Evolutionary conservation across 2,888 invertebrate species (phyloP).

Genomic region (Zygothrica quintamaculata): DNA sequence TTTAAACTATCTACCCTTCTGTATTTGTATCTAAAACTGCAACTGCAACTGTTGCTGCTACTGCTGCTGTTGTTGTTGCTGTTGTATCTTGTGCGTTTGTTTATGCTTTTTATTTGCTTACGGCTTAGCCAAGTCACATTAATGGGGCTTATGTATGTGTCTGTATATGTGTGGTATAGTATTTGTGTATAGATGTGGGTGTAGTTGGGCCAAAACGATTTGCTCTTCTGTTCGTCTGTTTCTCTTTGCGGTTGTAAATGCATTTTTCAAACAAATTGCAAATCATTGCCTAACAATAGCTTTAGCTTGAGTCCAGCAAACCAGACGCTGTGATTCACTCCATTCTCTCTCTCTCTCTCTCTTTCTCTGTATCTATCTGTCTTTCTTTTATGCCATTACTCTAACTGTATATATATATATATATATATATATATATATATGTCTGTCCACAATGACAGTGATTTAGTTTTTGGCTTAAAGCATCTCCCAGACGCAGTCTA

Average conservation of each 20-base stretch:
- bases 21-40: slow-evolving; percentile 21
- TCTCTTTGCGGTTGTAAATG: slow-evolving; percentile 78
- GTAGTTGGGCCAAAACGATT: slow-evolving; percentile 12
- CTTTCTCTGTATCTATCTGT: slow-evolving; percentile 6
- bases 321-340: slow-evolving; percentile 50
- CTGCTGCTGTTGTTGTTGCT: slow-evolving; percentile 4
- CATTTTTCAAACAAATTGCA: slow-evolving; percentile 81
- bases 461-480: slow-evolving; percentile 73
- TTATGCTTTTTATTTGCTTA: slow-evolving; percentile 69
- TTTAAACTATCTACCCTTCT: slow-evolving; percentile 24
- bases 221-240: slow-evolving; percentile 53
- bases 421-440: slow-evolving; percentile 28
- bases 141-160: background rate
- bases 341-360: background rate
- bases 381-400: slow-evolving; percentile 7
- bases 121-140: slow-evolving; percentile 34
- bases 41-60: slow-evolving; percentile 48
- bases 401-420: background rate
- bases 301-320: slow-evolving; percentile 34
- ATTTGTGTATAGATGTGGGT: background rate
- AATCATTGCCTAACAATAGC: slow-evolving; percentile 81
- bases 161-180: background rate
- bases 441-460: slow-evolving; percentile 74
- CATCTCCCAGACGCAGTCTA: slow-evolving; percentile 62
- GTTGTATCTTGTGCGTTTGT: slow-evolving; percentile 56